Evolutionary conservation across 1,140 invertebrate genomes (phyloP).

Genomic region (Aleiodes sp.): DNA sequence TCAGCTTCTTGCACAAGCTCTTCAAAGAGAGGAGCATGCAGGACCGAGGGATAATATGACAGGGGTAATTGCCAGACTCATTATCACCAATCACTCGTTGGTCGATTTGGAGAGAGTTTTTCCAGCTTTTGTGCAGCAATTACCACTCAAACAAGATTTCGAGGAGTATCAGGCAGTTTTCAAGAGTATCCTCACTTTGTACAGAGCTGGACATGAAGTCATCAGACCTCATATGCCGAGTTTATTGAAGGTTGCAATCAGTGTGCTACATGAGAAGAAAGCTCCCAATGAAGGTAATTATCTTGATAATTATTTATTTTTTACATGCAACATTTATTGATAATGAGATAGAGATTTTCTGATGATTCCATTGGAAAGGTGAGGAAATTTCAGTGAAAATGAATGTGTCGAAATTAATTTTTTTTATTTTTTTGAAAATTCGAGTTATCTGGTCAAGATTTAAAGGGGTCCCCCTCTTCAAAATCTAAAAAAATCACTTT

Average conservation of each 20-base stretch:
- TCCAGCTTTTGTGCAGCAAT: slow-evolving; percentile 75
- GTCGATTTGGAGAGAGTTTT: slow-evolving; percentile 78
- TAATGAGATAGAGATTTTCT: slow-evolving; percentile 3
- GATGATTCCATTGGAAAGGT: too few species aligned
- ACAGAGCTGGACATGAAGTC: slow-evolving; percentile 67
- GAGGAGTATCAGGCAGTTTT: slow-evolving; percentile 79
- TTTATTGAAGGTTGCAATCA: slow-evolving; percentile 68
- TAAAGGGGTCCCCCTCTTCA: too few species aligned
- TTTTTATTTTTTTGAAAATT: slow-evolving; percentile 15
- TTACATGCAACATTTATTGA: not conserved
- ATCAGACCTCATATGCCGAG: slow-evolving; percentile 65
- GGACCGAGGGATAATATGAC: slow-evolving; percentile 80
- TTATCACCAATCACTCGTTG: slow-evolving; percentile 71
- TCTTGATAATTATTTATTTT: slow-evolving; percentile 19
- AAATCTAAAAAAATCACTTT: too few species aligned
- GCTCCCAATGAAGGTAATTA: slow-evolving; percentile 59
- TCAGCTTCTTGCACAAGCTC: slow-evolving; percentile 71
- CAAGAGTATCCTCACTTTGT: slow-evolving; percentile 72
- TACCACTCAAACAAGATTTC: slow-evolving; percentile 80
- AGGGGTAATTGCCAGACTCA: slow-evolving; percentile 79
- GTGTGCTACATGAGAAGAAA: slow-evolving; percentile 67
- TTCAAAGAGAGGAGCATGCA: slow-evolving; percentile 71
- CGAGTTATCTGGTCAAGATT: too few species aligned
- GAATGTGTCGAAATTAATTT: slow-evolving; percentile 15
- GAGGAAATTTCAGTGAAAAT: too few species aligned